Percentiles rank a stretch among this genome's conserved stretches.
phyloP scores from a whole-genome alignment of 2,113 vertebrate species.

The Nothobranchius furzeri region DNA sequence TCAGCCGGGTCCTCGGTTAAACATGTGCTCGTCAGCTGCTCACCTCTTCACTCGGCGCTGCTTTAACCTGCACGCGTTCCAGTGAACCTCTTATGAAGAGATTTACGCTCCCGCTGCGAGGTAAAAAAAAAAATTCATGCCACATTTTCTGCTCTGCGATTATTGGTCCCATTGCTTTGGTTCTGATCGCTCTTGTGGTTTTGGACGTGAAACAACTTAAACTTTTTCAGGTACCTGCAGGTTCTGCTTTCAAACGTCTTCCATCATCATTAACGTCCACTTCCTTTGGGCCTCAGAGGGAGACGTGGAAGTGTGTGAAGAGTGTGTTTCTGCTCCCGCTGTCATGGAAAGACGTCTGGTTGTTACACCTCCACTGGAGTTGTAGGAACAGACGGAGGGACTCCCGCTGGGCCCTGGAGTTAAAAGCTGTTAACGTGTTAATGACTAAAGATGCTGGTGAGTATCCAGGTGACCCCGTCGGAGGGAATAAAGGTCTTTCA shows the following conservation, averaged over 20 bases:
- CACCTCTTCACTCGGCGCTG: background rate
- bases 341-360: too few relatives aligned
- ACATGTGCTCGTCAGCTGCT: slow-evolving; percentile 88
- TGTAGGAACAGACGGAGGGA: too few relatives aligned
- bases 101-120: slow-evolving; percentile 82
- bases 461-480: too few relatives aligned
- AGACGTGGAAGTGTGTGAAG: slow-evolving; percentile 6
- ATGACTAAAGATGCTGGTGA: too few relatives aligned
- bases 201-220: too few relatives aligned
- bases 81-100: slow-evolving; percentile 69
- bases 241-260: slow-evolving; percentile 24
- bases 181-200: background rate
- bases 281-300: slow-evolving; percentile 53
- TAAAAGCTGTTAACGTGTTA: too few relatives aligned
- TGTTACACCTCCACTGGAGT: too few relatives aligned
- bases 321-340: background rate
- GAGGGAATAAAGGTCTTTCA: too few relatives aligned
- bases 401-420: too few relatives aligned
- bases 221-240: too few relatives aligned
- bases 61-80: slow-evolving; percentile 73
- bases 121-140: slow-evolving; percentile 57
- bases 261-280: slow-evolving; percentile 32
- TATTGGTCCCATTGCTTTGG: slow-evolving; percentile 81
- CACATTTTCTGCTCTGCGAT: slow-evolving; percentile 81
- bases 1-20: slow-evolving; percentile 69